Percentiles rank a stretch among this genome's conserved stretches.
These are phyloP conservation scores for Brachystomella parvula DNA, from an alignment of 1,140 invertebrate genomes.

Conservation along the genomic window DNA sequence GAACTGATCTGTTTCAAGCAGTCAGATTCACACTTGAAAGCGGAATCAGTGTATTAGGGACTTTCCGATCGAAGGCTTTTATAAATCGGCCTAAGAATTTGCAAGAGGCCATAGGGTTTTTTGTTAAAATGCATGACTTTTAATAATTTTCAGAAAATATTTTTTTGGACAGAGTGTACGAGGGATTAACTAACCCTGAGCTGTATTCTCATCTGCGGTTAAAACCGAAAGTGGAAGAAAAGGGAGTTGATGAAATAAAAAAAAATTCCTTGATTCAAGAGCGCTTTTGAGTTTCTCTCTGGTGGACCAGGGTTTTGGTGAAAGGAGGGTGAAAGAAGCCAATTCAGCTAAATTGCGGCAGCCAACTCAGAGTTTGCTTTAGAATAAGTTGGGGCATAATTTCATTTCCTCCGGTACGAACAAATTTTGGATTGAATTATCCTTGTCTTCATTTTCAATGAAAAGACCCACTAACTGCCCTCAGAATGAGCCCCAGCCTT, in stretches of 20 bases:
- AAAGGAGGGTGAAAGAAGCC: constrained; percentile 6
- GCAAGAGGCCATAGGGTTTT: too few relatives aligned
- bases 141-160: too few relatives aligned
- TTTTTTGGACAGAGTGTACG: too few relatives aligned
- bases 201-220: too few relatives aligned
- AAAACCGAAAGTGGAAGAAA: neutral
- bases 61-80: too few relatives aligned
- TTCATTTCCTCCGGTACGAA: constrained; percentile 14
- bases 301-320: neutral
- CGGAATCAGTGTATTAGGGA: too few relatives aligned
- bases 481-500: constrained; percentile 1
- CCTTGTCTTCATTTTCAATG: neutral
- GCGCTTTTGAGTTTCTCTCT: too few relatives aligned
- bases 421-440: constrained; percentile 20
- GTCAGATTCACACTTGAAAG: too few relatives aligned
- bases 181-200: too few relatives aligned
- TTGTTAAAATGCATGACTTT: too few relatives aligned
- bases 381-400: constrained; percentile 42
- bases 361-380: constrained; percentile 44
- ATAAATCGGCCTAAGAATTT: too few relatives aligned
- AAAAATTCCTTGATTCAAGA: neutral
- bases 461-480: neutral
- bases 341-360: constrained; percentile 42
- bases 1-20: too few relatives aligned
- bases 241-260: constrained; percentile 5